A percentile compares a stretch with the other conserved stretches of the same genome.
phyloP scores from a whole-genome alignment of 2,888 invertebrate genomes.

The Xylota segnis region DNA sequence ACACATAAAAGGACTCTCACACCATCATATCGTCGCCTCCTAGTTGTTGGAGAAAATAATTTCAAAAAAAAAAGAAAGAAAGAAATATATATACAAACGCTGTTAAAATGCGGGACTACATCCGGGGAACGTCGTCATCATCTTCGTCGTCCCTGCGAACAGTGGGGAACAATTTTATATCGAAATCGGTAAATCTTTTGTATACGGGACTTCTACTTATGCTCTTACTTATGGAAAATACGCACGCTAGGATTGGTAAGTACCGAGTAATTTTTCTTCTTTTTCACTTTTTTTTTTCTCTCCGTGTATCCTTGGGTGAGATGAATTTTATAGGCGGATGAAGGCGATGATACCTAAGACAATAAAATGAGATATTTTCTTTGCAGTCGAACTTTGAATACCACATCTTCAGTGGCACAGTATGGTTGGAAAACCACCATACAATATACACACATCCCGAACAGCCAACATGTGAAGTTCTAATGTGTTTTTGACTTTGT shows the following conservation, averaged over 20 bases:
- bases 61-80: constrained; percentile 18
- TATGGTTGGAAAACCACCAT: constrained; percentile 10
- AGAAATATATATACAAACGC: constrained; percentile 10
- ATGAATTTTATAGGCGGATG: constrained; percentile 48
- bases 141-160: constrained; percentile 50
- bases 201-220: constrained; percentile 79
- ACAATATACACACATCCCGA: neutral
- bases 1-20: constrained; percentile 59
- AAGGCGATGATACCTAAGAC: constrained; percentile 62
- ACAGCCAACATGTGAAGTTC: constrained; percentile 22
- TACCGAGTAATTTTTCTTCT: constrained; percentile 70
- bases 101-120: constrained; percentile 60
- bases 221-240: constrained; percentile 79
- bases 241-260: constrained; percentile 83
- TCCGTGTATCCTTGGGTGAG: constrained; percentile 5
- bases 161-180: constrained; percentile 72
- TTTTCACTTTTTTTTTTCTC: constrained; percentile 1
- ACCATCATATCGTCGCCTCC: neutral
- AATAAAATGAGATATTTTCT: constrained; percentile 62
- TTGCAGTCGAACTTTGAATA: constrained; percentile 23
- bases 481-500: constrained; percentile 49
- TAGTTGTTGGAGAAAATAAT: constrained; percentile 11
- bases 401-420: constrained; percentile 14
- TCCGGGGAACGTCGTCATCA: constrained; percentile 35
- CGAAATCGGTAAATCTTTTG: constrained; percentile 76